Evolutionary conservation across 2,888 invertebrate species (phyloP).

Genomic region (Gymnosoma rotundatum): DNA sequence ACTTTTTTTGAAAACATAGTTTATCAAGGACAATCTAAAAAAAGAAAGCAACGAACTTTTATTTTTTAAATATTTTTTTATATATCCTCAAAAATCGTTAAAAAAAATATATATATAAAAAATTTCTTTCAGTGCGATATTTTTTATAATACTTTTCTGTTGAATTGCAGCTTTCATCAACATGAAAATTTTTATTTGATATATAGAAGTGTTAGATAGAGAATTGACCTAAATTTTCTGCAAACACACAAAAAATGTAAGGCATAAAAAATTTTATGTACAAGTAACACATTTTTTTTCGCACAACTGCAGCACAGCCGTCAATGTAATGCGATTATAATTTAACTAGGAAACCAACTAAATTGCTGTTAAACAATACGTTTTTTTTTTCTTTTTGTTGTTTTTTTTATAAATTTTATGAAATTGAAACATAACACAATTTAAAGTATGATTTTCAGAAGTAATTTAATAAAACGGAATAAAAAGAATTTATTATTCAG

Average conservation of each 20-base stretch:
- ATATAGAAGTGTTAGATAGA: constrained; percentile 65
- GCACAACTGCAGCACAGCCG: constrained; percentile 26
- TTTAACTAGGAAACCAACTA: constrained; percentile 50
- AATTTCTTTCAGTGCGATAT: constrained; percentile 38
- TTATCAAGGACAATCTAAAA: no score
- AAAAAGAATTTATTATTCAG: not conserved
- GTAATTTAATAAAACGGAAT: not conserved
- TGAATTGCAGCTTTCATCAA: constrained; percentile 64
- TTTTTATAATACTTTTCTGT: constrained; percentile 24
- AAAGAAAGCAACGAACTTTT: no score
- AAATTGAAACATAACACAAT: not conserved
- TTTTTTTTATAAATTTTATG: not conserved
- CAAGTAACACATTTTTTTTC: constrained; percentile 35
- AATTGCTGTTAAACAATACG: constrained; percentile 24
- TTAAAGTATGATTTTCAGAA: not conserved
- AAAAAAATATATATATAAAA: no score
- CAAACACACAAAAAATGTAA: not conserved
- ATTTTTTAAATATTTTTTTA: no score
- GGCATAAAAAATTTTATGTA: constrained; percentile 16
- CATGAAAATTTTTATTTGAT: constrained; percentile 60
- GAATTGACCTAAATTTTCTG: constrained; percentile 66
- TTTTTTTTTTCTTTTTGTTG: not conserved
- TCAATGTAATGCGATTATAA: constrained; percentile 62
- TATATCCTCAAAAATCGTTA: no score
- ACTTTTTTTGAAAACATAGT: no score